Percentiles rank a stretch among this genome's conserved stretches.
phyloP scores from a whole-genome alignment of 2,888 invertebrate genomes.

The Glaucopsyche alexis region DNA sequence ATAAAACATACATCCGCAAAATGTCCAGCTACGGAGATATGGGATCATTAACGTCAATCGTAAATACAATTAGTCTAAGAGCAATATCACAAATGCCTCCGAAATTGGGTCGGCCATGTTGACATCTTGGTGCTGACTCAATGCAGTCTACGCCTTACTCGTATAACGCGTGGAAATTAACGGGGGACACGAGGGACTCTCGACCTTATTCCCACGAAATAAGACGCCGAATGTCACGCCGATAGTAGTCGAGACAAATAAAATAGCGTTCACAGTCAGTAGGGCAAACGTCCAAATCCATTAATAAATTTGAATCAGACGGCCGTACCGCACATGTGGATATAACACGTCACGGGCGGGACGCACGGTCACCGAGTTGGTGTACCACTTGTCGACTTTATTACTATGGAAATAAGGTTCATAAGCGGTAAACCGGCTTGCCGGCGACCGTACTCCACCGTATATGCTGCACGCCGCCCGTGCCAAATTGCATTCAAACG shows the following conservation, averaged over 20 bases:
- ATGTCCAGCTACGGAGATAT: slow-evolving; percentile 41
- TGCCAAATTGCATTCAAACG: slow-evolving; percentile 25
- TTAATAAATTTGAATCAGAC: slow-evolving; percentile 80
- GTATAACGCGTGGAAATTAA: slow-evolving; percentile 46
- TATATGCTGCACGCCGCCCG: slow-evolving; percentile 2
- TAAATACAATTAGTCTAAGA: slow-evolving; percentile 65
- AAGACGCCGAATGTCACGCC: slow-evolving; percentile 52
- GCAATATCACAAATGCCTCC: slow-evolving; percentile 63
- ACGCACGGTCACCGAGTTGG: slow-evolving; percentile 33
- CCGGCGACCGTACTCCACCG: background rate
- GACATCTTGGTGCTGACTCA: slow-evolving; percentile 68
- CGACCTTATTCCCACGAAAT: slow-evolving; percentile 48
- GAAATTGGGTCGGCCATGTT: slow-evolving; percentile 64
- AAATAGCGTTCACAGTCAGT: slow-evolving; percentile 72
- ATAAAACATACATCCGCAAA: slow-evolving; percentile 31
- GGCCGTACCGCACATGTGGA: slow-evolving; percentile 74
- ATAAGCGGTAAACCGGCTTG: background rate
- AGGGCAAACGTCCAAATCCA: slow-evolving; percentile 79
- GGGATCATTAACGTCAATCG: slow-evolving; percentile 51
- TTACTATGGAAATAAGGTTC: background rate
- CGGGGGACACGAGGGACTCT: slow-evolving; percentile 44
- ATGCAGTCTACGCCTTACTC: slow-evolving; percentile 61
- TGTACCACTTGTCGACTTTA: background rate
- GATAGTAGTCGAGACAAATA: slow-evolving; percentile 62
- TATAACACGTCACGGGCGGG: slow-evolving; percentile 52